Evolutionary conservation across 2,113 vertebrate species (phyloP).

Genomic region (Dasyprocta punctata): DNA sequence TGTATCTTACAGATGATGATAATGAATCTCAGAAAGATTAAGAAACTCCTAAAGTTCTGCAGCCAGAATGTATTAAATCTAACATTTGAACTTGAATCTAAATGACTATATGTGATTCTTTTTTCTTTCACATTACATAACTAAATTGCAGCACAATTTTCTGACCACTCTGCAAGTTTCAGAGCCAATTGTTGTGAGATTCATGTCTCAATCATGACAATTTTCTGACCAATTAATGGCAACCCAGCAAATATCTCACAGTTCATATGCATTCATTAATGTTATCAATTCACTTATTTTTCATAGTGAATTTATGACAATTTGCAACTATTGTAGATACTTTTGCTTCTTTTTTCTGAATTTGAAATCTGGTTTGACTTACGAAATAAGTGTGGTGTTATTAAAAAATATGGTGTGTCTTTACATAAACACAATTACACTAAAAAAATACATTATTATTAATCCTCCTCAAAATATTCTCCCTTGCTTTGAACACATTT

Average conservation of each 20-base stretch:
- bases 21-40: neutral
- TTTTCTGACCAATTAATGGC: neutral
- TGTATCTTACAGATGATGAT: neutral
- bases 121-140: neutral
- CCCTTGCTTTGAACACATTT: neutral
- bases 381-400: neutral
- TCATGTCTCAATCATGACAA: neutral
- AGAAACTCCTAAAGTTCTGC: neutral
- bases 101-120: neutral
- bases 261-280: neutral
- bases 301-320: neutral
- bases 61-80: neutral
- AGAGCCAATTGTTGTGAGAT: neutral
- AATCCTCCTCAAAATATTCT: neutral
- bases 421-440: neutral
- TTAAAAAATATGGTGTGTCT: neutral
- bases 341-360: slow-evolving; percentile 14
- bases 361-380: neutral
- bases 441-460: neutral
- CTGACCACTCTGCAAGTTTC: neutral
- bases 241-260: neutral
- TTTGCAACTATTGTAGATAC: neutral
- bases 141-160: slow-evolving; percentile 12
- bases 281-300: neutral
- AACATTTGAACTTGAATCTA: slow-evolving; percentile 6